A percentile compares a stretch with the other conserved stretches of the same genome.
Evolutionary conservation across 2,888 invertebrate genomes (phyloP).

Genomic region (Congeria kusceri): DNA sequence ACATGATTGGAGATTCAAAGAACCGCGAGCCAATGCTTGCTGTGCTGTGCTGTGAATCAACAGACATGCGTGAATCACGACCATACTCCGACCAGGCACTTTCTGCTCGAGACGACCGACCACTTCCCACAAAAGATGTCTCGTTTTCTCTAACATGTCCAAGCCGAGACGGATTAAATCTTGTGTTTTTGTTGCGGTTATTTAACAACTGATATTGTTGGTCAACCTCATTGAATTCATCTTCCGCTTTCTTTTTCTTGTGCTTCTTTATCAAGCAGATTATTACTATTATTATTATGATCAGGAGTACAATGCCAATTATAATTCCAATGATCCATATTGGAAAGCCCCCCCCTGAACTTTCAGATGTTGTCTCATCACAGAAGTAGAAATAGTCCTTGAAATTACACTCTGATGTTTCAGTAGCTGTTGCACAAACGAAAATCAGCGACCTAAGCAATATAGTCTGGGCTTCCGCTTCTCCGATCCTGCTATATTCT

Average conservation of each 20-base stretch:
- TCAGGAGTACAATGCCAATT: slow-evolving; percentile 3
- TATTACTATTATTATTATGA: slow-evolving; percentile 12
- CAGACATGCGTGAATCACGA: slow-evolving; percentile 11
- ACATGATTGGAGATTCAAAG: slow-evolving; percentile 45
- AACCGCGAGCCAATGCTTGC: slow-evolving; percentile 28
- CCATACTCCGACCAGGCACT: slow-evolving; percentile 26
- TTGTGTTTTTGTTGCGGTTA: background rate
- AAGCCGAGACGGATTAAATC: slow-evolving; percentile 7
- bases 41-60: slow-evolving; percentile 1
- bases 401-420: slow-evolving; percentile 64
- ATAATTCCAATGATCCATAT: slow-evolving; percentile 24
- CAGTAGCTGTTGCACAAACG: slow-evolving; percentile 67
- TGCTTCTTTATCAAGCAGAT: slow-evolving; percentile 15
- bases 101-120: background rate
- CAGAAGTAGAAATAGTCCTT: slow-evolving; percentile 71
- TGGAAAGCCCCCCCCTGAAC: slow-evolving; percentile 11
- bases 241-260: slow-evolving; percentile 8
- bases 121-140: slow-evolving; percentile 30
- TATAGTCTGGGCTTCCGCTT: slow-evolving; percentile 43
- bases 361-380: background rate
- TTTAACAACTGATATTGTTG: background rate
- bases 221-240: background rate
- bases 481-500: slow-evolving; percentile 54
- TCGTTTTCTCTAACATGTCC: slow-evolving; percentile 7
- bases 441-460: slow-evolving; percentile 61